Percentiles rank a stretch among this genome's conserved stretches.
Conservation (phyloP, 2,888 invertebrate species). For the Drosophila neotestacea region DNA sequence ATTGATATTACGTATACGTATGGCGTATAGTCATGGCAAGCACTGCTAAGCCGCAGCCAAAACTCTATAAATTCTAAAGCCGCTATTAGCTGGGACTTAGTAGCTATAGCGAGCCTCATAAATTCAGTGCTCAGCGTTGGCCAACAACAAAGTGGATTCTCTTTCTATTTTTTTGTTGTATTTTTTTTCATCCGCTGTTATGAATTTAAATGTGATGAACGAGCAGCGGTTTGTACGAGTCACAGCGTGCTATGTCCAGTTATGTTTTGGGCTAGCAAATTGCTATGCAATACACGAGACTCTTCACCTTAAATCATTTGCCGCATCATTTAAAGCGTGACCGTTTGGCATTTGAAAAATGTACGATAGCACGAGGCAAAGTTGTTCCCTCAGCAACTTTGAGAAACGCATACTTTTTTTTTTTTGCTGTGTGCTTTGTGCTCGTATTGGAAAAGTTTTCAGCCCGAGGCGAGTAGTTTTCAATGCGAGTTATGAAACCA, state of each 20-base stretch:
- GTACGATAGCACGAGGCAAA: conserved; percentile 1
- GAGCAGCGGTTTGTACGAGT: conserved; percentile 32
- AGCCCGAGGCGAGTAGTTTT: conserved; percentile 46
- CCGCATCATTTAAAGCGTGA: conserved; percentile 49
- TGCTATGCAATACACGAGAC: conserved; percentile 60
- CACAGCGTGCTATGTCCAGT: conserved; percentile 40
- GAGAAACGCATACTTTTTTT: conserved; percentile 37
- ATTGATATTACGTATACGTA: conserved; percentile 62
- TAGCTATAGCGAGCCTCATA: conserved; percentile 64
- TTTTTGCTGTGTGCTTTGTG: conserved; percentile 2
- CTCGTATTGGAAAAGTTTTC: conserved; percentile 58
- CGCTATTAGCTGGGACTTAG: conserved; percentile 76
- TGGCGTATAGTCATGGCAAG: conserved; percentile 42
- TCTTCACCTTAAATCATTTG: conserved; percentile 66
- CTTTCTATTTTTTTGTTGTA: neutral
- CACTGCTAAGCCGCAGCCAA: conserved; percentile 68
- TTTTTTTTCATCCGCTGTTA: conserved; percentile 44
- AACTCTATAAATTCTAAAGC: conserved; percentile 80
- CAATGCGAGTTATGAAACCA: conserved; percentile 63
- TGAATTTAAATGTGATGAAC: conserved; percentile 78
- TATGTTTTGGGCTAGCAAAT: conserved; percentile 31
- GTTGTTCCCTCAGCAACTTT: conserved; percentile 23
- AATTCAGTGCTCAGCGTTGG: conserved; percentile 53
- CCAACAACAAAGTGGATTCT: conserved; percentile 47
- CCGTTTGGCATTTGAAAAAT: conserved; percentile 8